phyloP scores from a whole-genome alignment of 2,113 vertebrate genomes.

The Podarcis cretensis region DNA sequence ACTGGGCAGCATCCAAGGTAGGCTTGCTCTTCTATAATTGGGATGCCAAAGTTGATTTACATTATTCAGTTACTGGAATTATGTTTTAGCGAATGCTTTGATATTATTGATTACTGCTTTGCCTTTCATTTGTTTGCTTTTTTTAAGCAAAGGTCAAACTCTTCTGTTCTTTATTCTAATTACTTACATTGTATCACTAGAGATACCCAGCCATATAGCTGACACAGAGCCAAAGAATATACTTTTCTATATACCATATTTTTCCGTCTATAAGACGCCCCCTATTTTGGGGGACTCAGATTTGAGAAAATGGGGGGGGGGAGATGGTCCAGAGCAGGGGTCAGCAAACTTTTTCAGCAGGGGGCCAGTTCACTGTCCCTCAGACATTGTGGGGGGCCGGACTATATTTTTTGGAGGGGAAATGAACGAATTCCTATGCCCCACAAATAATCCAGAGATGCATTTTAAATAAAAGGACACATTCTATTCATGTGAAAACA shows the following conservation, averaged over 20 bases:
- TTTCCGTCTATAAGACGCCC: too few relatives aligned
- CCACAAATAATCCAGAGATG: too few relatives aligned
- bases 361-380: too few relatives aligned
- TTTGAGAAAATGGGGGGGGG: too few relatives aligned
- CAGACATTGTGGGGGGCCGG: too few relatives aligned
- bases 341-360: too few relatives aligned
- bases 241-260: neutral
- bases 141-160: neutral
- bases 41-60: neutral
- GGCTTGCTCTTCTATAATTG: constrained; percentile 25
- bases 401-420: too few relatives aligned
- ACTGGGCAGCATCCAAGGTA: constrained; percentile 97
- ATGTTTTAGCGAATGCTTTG: neutral
- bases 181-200: neutral
- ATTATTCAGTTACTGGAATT: neutral
- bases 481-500: too few relatives aligned
- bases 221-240: neutral
- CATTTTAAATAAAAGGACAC: too few relatives aligned
- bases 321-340: too few relatives aligned
- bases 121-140: neutral
- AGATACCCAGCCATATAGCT: neutral
- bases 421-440: too few relatives aligned
- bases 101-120: neutral
- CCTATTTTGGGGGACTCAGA: too few relatives aligned
- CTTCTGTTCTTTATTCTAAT: neutral